phyloP scores from a whole-genome alignment of 1,140 invertebrate genomes.

The Penaeus chinensis region DNA sequence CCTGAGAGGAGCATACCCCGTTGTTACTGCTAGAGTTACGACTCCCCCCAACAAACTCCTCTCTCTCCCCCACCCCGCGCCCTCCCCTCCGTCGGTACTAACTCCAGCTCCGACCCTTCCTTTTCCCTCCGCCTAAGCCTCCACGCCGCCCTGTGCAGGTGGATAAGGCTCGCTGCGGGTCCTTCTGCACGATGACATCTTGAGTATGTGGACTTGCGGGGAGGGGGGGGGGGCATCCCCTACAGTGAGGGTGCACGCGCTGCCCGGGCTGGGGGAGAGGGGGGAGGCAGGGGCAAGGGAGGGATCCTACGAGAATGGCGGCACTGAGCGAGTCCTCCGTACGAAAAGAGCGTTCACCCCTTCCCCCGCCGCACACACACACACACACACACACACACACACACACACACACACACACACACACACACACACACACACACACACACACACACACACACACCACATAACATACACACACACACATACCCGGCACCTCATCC shows the following conservation, averaged over 20 bases:
- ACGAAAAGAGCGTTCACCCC: too few relatives aligned
- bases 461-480: too few relatives aligned
- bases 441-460: too few relatives aligned
- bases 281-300: background rate
- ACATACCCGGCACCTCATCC: too few relatives aligned
- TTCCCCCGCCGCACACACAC: too few relatives aligned
- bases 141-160: background rate
- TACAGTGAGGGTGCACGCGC: too few relatives aligned
- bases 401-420: too few relatives aligned
- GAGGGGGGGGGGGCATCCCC: background rate
- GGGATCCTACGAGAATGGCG: constrained; percentile 28
- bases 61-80: background rate
- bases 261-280: too few relatives aligned
- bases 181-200: background rate
- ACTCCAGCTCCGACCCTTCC: background rate
- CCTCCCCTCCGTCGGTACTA: background rate
- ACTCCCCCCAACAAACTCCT: constrained; percentile 24
- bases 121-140: background rate
- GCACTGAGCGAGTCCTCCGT: background rate
- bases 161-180: background rate
- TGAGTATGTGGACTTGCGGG: background rate
- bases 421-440: too few relatives aligned
- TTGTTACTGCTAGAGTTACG: constrained; percentile 61
- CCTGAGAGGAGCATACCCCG: constrained; percentile 57
- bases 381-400: too few relatives aligned